Evolutionary conservation across 2,888 invertebrate species (phyloP), one percentile per base, ranked within the genome.

Genomic region (Geotrupes spiniger): DNA sequence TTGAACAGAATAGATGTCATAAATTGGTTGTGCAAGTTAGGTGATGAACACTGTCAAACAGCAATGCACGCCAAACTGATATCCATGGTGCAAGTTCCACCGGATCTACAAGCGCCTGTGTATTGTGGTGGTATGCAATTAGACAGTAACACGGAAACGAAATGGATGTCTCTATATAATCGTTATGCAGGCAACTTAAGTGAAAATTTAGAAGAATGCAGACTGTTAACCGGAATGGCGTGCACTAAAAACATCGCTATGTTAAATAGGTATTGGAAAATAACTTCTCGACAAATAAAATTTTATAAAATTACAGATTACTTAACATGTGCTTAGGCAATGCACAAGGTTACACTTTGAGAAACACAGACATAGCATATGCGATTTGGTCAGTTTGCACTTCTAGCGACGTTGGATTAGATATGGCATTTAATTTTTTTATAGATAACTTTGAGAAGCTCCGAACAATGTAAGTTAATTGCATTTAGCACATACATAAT

Each of bases 1-100:
- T 33, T 56, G 15, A 53, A 52, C 76, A 81, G 82, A 57, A 69
- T 42, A 15, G 31, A 51, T n/a, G 11, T 58, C 11, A 9, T 49
- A 2, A 41, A 12, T 6, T 48, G 47, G 52, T 37, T 57, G 41
- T 76, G 76, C 53, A 52, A 59, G 2, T 60, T 72, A 31, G 72
- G 69, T 12, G 60, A 72, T 12, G 53, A 61, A 12, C 62, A 63
- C 29, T 77, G 77, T 33, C 6, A 16, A 21, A 9, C 27, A 1
- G 17, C 12, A 15, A 31, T 40, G 14, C 46, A 47, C 16, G 21
- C 15, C 2, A 11, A 12, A 27, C 28, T 46, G 5, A 26, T n/a
- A 6, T 11, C 40, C 4, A n/a, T 14, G n/a, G 10, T 15, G 6
- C 4, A 6, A 1, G 10, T 36, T 10, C 15, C 6, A 2, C 46